Evolutionary conservation across 2,888 invertebrate species (phyloP).

Genomic region (Agrochola lota): DNA sequence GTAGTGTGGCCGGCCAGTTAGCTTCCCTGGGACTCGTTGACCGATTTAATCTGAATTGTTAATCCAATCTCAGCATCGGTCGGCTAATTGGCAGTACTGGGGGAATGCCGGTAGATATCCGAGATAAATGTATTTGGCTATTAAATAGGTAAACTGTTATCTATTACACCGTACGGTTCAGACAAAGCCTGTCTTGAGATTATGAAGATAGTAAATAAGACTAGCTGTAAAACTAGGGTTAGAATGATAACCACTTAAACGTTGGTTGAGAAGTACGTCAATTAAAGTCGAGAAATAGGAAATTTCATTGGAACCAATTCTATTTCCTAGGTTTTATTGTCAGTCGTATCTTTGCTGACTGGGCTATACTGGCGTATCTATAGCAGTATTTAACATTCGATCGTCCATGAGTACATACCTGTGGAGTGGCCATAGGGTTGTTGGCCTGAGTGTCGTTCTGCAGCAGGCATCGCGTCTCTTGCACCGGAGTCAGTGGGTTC

Average conservation of each 20-base stretch:
- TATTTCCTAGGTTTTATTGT: conserved; percentile 33
- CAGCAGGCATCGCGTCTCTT: conserved; percentile 97
- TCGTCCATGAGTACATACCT: conserved; percentile 79
- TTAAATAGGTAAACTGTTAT: conserved; percentile 66
- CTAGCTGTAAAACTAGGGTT: conserved; percentile 40
- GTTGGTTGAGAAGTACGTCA: conserved; percentile 42
- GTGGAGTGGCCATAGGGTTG: conserved; percentile 96
- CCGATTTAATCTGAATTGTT: conserved; percentile 86
- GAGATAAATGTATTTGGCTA: conserved; percentile 80
- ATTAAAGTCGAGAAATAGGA: conserved; percentile 45
- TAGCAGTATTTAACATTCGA: conserved; percentile 25
- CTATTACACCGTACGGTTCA: conserved; percentile 33
- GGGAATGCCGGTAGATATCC: conserved; percentile 72
- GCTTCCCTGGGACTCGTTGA: conserved; percentile 70
- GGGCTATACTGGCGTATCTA: neutral
- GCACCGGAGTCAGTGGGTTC: conserved; percentile 97
- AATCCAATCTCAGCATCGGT: conserved; percentile 81
- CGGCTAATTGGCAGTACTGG: conserved; percentile 84
- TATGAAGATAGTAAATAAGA: conserved; percentile 54
- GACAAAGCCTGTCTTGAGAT: conserved; percentile 55
- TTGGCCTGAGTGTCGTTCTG: conserved; percentile 98
- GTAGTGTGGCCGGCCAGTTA: conserved; percentile 58
- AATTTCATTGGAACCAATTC: conserved; percentile 40
- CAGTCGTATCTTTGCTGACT: conserved; percentile 27
- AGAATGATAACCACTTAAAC: conserved; percentile 47